Base-by-base conservation (phyloP, 2,113 vertebrate species). In the Polyodon spathula region DNA sequence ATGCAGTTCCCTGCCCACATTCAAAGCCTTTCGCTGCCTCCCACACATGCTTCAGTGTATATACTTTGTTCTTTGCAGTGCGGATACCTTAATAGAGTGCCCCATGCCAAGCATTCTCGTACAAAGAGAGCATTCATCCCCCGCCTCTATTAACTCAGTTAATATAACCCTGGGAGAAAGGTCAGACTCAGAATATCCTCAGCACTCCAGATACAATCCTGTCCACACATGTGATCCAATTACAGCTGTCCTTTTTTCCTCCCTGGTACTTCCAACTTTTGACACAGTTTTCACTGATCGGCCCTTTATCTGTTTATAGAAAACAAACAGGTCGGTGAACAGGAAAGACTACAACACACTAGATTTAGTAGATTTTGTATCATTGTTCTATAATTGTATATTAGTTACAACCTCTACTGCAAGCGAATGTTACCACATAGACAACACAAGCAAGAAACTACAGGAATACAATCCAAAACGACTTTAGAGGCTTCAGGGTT, bases 61-160 rank as follows among this genome's bases (percentile, higher is more conserved):
- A 43, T 4, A 9, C 44, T 6, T 50, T 17, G 43, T 50, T 42
- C n/a, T 12, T 27, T 41, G 43, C 11, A 41, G 57, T 40, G 11
- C 4, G 37, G 16, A 15, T 40, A 43, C 54, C 8, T n/a, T 48
- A n/a, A 11, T 16, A 46, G 10, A 0, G 10, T 39, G 15, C 51
- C 51, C 40, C 14, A 38, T 40, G 3, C 37, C 55, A 10, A 10
- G 6, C 11, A 40, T 40, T 14, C 14, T 12, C 43, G 10, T 8
- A 52, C 40, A 59, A 59, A 27, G 40, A 14, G 8, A 27, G 14
- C 56, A 44, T 59, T 59, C 50, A 38, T 58, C 14, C 48, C 48
- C n/a, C 14, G 40, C 5, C 42, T 17, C 46, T 44, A 17, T 40
- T 58, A 40, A 43, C 63, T 14, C 16, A 17, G 40, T 54, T 12